phyloP scores from a whole-genome alignment of 2,888 invertebrate species.

The Lymantria dispar region DNA sequence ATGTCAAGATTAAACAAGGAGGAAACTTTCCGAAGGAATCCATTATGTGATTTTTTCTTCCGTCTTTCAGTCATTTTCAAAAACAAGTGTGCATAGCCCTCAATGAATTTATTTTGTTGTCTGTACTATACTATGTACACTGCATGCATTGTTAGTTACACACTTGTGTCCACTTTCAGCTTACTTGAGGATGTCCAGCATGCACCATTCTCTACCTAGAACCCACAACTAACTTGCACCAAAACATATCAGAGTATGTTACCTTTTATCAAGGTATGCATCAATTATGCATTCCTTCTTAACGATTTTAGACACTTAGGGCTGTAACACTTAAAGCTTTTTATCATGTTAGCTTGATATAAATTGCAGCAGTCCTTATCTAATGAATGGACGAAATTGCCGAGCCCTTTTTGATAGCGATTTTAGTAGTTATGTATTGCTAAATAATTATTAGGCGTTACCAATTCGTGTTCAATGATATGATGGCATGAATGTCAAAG shows the following conservation, averaged over 20 bases:
- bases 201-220: conserved; percentile 81
- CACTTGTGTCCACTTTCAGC: conserved; percentile 76
- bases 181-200: conserved; percentile 69
- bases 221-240: conserved; percentile 81
- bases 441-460: conserved; percentile 73
- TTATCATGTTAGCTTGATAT: conserved; percentile 71
- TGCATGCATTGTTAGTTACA: conserved; percentile 83
- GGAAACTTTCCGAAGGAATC: conserved; percentile 94
- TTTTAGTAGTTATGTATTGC: conserved; percentile 69
- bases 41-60: conserved; percentile 83
- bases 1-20: conserved; percentile 93
- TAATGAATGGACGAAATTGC: conserved; percentile 63
- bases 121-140: conserved; percentile 79
- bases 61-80: conserved; percentile 80
- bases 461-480: conserved; percentile 71
- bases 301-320: conserved; percentile 43
- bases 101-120: conserved; percentile 55
- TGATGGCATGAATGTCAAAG: conserved; percentile 81
- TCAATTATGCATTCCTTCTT: conserved; percentile 43
- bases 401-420: conserved; percentile 78
- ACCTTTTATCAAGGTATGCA: conserved; percentile 51
- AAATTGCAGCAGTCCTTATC: conserved; percentile 71
- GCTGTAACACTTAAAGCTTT: conserved; percentile 62
- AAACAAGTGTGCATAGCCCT: conserved; percentile 72
- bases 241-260: conserved; percentile 63